A percentile compares a stretch with the other conserved stretches of the same genome.
Conservation (phyloP, 2,797 vertebrate genomes). For the Eurystomus glaucurus region DNA sequence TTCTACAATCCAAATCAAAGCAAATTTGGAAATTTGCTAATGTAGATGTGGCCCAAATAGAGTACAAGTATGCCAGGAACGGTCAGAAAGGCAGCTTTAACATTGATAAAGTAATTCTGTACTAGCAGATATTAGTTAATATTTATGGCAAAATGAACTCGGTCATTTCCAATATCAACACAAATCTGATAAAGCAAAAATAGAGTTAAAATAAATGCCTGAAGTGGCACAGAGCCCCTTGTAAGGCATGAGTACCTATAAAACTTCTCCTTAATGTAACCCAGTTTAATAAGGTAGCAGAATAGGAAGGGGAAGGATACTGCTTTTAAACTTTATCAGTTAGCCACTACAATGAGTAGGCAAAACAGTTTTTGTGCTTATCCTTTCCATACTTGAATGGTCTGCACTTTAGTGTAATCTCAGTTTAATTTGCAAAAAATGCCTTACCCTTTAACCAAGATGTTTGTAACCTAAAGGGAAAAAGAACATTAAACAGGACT, state of each 20-base stretch:
- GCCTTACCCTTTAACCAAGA: constrained; percentile 24
- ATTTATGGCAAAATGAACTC: background rate
- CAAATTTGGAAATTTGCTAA: background rate
- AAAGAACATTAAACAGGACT: background rate
- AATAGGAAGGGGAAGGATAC: background rate
- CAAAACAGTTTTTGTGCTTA: background rate
- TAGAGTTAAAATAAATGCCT: background rate
- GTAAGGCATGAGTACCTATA: background rate
- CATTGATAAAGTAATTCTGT: background rate
- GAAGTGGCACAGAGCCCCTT: background rate
- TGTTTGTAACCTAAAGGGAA: background rate
- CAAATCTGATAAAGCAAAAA: background rate
- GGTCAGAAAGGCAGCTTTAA: background rate
- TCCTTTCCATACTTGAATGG: background rate
- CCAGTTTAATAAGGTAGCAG: background rate
- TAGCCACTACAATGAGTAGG: background rate
- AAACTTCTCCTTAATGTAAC: background rate
- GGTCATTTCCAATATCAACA: background rate
- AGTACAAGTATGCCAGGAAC: background rate
- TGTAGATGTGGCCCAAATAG: background rate
- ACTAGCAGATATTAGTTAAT: background rate
- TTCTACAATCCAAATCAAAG: background rate
- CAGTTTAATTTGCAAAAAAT: constrained; percentile 36
- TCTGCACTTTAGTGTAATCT: background rate
- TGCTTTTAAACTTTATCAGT: background rate